Evolutionary conservation across 2,113 vertebrate species (phyloP), one percentile per base, ranked within the genome.

Genomic region (Anolis sagrei): DNA sequence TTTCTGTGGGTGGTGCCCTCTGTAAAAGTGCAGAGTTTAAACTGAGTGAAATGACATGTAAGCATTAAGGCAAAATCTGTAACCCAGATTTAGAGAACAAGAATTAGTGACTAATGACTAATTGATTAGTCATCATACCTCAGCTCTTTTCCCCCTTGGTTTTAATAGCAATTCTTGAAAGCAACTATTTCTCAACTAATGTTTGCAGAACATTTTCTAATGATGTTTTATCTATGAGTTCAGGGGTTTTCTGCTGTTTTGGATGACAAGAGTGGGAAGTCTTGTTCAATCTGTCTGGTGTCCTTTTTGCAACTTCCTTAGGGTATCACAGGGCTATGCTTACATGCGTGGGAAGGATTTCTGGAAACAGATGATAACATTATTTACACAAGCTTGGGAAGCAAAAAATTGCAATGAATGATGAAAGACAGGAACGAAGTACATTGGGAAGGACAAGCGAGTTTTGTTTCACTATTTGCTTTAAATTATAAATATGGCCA

Each of bases 331-430:
- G 74, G 93, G 83, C 62, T 13, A 94, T 95, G 93, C 91, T 92
- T 34, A 93, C 93, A 92, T 86, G 89, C n/a, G 89, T 95, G 92
- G 92, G 93, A 94, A 95, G 90, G 76, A 79, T 89, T 96, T 95
- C 93, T 94, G 91, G 91, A 95, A 96, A 95, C 76, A 92, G 88
- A 95, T 93, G 93, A 94, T 95, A 94, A 93, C 89, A 90, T 92
- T 92, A 95, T 93, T 95, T 96, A 93, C 92, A 91, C 92, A 92
- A 94, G 91, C 88, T 90, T 88, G 90, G 91, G 93, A 95, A 93
- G 78, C 92, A 84, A 54, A 2, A 94, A 85, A 93, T 86, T 91
- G 92, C 83, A 90, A 87, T 78, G 86, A 92, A 92, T 92, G 73
- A 92, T 84, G 75, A 85, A 91, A 92, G 75, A 51, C 86, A 91